These are phyloP conservation scores for Scomber colias DNA, from an alignment of 2,113 vertebrate species.

Conservation along the genomic window DNA sequence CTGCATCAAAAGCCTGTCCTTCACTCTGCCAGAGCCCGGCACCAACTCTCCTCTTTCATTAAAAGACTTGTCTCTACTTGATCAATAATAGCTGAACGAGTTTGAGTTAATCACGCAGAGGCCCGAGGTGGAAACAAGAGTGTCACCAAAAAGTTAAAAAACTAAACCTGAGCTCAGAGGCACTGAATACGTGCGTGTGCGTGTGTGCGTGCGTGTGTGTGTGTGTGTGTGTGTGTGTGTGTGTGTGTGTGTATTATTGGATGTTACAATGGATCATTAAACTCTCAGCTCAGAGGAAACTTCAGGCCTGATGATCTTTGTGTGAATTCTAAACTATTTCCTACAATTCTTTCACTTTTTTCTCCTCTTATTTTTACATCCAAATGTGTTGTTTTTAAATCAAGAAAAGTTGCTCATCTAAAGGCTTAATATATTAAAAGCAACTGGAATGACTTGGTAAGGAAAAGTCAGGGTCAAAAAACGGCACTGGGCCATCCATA, in stretches of 20 bases:
- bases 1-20: slow-evolving; percentile 12
- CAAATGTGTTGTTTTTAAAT: too few species aligned
- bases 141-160: not conserved
- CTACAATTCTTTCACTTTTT: not conserved
- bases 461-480: not conserved
- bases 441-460: too few species aligned
- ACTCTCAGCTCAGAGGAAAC: not conserved
- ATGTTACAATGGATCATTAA: too few species aligned
- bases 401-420: too few species aligned
- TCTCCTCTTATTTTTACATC: not conserved
- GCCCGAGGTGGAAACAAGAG: slow-evolving; percentile 11
- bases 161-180: too few species aligned
- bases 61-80: slow-evolving; percentile 37
- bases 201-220: too few species aligned
- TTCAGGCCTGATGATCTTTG: too few species aligned
- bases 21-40: not conserved
- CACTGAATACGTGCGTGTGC: too few species aligned
- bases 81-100: slow-evolving; percentile 16
- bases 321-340: too few species aligned
- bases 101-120: not conserved
- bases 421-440: too few species aligned
- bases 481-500: not conserved
- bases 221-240: too few species aligned
- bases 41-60: slow-evolving; percentile 20
- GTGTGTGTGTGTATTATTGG: too few species aligned